Conservation (phyloP, 2,113 vertebrate genomes). For the Hemibagrus wyckioides region DNA sequence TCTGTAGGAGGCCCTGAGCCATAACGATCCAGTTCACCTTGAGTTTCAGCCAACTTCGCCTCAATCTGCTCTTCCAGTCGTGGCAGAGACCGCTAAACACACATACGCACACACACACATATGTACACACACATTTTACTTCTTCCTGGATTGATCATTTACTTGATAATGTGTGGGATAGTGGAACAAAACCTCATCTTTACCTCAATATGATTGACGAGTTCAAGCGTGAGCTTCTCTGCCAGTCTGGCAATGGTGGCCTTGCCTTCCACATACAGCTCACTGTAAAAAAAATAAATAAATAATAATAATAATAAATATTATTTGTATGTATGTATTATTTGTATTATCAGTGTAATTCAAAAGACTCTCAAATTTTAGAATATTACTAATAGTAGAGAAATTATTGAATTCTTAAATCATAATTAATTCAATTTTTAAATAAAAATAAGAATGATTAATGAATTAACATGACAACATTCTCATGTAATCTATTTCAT, state of each 20-base stretch:
- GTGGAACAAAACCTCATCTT: background rate
- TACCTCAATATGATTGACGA: conserved; percentile 75
- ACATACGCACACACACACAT: no score
- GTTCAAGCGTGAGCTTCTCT: conserved; percentile 73
- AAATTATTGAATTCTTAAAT: background rate
- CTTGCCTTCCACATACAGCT: conserved; percentile 63
- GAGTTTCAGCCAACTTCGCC: conserved; percentile 65
- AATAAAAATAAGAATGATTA: no score
- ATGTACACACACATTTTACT: background rate
- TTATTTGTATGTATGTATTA: background rate
- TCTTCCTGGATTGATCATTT: background rate
- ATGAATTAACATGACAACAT: background rate
- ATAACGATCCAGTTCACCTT: conserved; percentile 66
- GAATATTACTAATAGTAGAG: background rate
- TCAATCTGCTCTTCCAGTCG: conserved; percentile 72
- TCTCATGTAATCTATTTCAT: background rate
- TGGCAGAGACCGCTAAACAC: conserved; percentile 67
- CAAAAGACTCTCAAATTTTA: background rate
- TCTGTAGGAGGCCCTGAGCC: conserved; percentile 68
- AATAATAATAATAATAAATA: background rate
- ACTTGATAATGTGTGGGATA: background rate
- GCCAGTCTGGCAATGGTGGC: conserved; percentile 73
- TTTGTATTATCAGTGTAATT: background rate
- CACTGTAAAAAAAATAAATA: conserved; percentile 49
- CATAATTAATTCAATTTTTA: no score